Percentiles rank a stretch among this genome's conserved stretches.
Evolutionary conservation across 2,113 vertebrate species (phyloP).

Genomic region (Gambusia holbrooki): DNA sequence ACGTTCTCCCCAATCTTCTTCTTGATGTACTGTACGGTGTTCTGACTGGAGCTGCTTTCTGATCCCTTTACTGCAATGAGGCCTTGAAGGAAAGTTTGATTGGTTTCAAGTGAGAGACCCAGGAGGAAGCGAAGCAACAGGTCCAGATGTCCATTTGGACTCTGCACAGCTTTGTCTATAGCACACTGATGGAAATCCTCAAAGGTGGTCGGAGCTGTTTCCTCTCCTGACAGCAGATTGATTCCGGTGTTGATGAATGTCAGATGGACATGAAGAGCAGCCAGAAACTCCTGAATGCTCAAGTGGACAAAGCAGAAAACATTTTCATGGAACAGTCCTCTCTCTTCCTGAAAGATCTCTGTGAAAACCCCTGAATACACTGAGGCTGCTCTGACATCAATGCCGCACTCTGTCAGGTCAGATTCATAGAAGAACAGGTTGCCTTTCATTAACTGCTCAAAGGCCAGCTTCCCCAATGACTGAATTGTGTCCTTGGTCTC

Average conservation of each 20-base stretch:
- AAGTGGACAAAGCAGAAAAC: slow-evolving; percentile 45
- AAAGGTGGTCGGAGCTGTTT: no score
- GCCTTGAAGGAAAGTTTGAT: slow-evolving; percentile 16
- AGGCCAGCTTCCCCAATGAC: neutral
- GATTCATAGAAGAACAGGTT: slow-evolving; percentile 18
- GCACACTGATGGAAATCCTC: slow-evolving; percentile 18
- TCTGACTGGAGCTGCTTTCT: neutral
- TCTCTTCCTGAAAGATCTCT: slow-evolving; percentile 4
- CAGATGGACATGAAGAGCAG: slow-evolving; percentile 55
- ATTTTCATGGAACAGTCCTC: neutral
- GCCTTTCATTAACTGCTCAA: rapidly evolving
- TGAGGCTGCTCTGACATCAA: neutral
- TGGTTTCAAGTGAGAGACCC: slow-evolving; percentile 26
- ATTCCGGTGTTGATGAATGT: slow-evolving; percentile 30
- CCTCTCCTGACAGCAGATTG: slow-evolving; percentile 21
- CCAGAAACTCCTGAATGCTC: slow-evolving; percentile 59
- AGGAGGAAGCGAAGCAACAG: slow-evolving; percentile 47
- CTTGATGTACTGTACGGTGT: slow-evolving; percentile 34
- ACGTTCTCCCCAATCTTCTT: slow-evolving; percentile 2
- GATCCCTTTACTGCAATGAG: slow-evolving; percentile 10
- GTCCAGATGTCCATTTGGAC: slow-evolving; percentile 42
- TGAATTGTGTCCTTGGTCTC: neutral
- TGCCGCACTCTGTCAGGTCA: slow-evolving; percentile 18
- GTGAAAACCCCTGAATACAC: slow-evolving; percentile 28
- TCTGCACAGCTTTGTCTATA: slow-evolving; percentile 32